Evolutionary conservation across 2,797 vertebrate species (phyloP).

Genomic region (Lateolabrax maculatus): DNA sequence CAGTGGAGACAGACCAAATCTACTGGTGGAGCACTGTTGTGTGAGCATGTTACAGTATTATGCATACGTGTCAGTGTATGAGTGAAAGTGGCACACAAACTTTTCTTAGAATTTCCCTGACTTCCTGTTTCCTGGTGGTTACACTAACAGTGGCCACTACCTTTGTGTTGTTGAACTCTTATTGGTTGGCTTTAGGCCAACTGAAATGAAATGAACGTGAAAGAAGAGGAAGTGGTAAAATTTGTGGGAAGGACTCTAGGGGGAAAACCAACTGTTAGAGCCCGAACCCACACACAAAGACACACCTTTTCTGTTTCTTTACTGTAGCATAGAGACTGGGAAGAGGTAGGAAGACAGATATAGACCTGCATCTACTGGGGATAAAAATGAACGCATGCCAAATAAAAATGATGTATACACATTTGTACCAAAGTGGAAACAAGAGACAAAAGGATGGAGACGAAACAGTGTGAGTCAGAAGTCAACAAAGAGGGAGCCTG

Average conservation of each 20-base stretch:
- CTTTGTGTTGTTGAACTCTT: slow-evolving; percentile 65
- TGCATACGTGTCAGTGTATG: slow-evolving; percentile 35
- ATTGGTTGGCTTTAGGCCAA: slow-evolving; percentile 79
- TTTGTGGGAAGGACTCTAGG: slow-evolving; percentile 78
- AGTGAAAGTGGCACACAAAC: slow-evolving; percentile 76
- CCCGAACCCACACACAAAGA: neutral
- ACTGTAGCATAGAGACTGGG: neutral
- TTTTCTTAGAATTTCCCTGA: slow-evolving; percentile 77
- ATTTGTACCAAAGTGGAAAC: slow-evolving; percentile 39
- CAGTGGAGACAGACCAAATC: slow-evolving; percentile 15
- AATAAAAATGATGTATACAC: slow-evolving; percentile 20
- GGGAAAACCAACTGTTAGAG: slow-evolving; percentile 79
- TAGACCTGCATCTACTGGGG: neutral
- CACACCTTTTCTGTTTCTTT: neutral
- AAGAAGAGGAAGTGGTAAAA: slow-evolving; percentile 81
- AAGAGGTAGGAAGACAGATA: slow-evolving; percentile 1
- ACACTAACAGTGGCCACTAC: slow-evolving; percentile 72
- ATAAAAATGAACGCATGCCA: slow-evolving; percentile 3
- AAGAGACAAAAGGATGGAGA: slow-evolving; percentile 64
- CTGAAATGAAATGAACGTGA: slow-evolving; percentile 60
- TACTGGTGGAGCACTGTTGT: slow-evolving; percentile 15
- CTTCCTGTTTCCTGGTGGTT: slow-evolving; percentile 85
- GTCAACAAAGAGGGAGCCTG: slow-evolving; percentile 62
- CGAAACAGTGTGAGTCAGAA: slow-evolving; percentile 59
- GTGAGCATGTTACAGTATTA: slow-evolving; percentile 40